A percentile compares a stretch with the other conserved stretches of the same genome.
These are phyloP conservation scores for Pocillopora damicornis DNA, from an alignment of 64 coral and sea anemone genomes.

Conservation along the genomic window DNA sequence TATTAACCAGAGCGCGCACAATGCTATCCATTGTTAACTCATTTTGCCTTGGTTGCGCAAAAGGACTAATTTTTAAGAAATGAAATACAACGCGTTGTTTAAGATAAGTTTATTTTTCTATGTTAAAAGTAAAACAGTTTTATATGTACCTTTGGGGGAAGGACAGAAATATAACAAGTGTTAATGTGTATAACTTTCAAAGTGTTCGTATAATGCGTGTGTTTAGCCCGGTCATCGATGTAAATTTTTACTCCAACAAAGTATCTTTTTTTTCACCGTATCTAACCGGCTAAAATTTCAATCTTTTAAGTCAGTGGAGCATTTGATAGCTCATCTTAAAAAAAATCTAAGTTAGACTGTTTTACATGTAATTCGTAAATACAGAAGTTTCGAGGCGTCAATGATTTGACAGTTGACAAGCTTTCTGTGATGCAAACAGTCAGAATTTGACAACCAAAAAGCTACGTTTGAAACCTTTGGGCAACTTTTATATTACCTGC, in stretches of 20 bases:
- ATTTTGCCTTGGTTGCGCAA: not conserved
- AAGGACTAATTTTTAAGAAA: not conserved
- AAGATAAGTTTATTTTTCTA: constrained; percentile 11
- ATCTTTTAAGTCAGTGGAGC: not conserved
- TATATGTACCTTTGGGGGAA: not conserved
- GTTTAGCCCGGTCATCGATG: no score
- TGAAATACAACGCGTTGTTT: not conserved
- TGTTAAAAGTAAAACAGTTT: constrained; percentile 7
- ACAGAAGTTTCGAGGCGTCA: constrained; percentile 20
- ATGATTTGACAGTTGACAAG: not conserved
- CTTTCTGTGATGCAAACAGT: not conserved
- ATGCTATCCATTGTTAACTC: not conserved
- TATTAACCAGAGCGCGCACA: not conserved
- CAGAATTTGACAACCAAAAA: constrained; percentile 13
- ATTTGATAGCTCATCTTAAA: not conserved
- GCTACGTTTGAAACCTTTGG: not conserved
- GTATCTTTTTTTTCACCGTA: not conserved
- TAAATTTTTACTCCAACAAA: not conserved
- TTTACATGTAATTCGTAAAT: constrained; percentile 32
- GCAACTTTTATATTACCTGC: not conserved
- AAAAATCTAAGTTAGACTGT: constrained; percentile 4
- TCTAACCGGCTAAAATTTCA: not conserved
- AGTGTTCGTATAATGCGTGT: no score
- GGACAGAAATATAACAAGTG: no score
- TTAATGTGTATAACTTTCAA: no score